Conservation (phyloP, 1,140 invertebrate genomes). For the Drosophila parabipectinata region DNA sequence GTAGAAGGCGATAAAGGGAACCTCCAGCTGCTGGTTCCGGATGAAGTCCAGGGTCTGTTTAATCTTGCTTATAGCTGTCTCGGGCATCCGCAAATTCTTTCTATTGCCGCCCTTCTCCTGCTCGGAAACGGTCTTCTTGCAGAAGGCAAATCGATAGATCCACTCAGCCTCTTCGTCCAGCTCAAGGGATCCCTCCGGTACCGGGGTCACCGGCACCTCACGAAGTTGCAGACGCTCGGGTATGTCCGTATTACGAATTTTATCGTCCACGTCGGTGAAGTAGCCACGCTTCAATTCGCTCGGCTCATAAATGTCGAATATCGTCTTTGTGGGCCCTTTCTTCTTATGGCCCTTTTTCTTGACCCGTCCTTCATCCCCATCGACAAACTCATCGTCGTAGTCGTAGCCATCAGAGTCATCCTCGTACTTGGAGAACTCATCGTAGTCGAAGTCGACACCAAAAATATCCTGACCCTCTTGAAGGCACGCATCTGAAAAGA, state of each 20-base stretch:
- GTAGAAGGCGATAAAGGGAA: slow-evolving; percentile 99
- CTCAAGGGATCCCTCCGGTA: slow-evolving; percentile 93
- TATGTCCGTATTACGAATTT: slow-evolving; percentile 94
- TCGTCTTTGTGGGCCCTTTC: slow-evolving; percentile 93
- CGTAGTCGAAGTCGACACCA: slow-evolving; percentile 99
- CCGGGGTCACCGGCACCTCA: slow-evolving; percentile 92
- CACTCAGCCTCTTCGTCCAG: slow-evolving; percentile 97
- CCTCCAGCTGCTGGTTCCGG: slow-evolving; percentile 96
- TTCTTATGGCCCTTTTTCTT: slow-evolving; percentile 90
- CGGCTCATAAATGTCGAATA: slow-evolving; percentile 98
- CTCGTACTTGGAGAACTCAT: slow-evolving; percentile 96
- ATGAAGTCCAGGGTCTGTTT: slow-evolving; percentile 98
- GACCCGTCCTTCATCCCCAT: slow-evolving; percentile 86
- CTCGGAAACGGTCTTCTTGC: slow-evolving; percentile 91
- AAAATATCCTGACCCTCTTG: slow-evolving; percentile 99
- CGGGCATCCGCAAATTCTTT: slow-evolving; percentile 76
- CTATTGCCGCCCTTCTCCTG: slow-evolving; percentile 86
- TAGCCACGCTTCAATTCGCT: slow-evolving; percentile 98
- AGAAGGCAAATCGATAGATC: slow-evolving; percentile 98
- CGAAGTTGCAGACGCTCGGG: slow-evolving; percentile 97
- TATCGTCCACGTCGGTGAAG: slow-evolving; percentile 97
- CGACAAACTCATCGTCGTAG: slow-evolving; percentile 88
- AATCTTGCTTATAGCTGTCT: slow-evolving; percentile 91
- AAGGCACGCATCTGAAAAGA: slow-evolving; percentile 95
- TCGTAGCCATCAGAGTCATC: slow-evolving; percentile 92